Evolutionary conservation across 2,888 invertebrate species (phyloP).

Genomic region (Callinectes sapidus): DNA sequence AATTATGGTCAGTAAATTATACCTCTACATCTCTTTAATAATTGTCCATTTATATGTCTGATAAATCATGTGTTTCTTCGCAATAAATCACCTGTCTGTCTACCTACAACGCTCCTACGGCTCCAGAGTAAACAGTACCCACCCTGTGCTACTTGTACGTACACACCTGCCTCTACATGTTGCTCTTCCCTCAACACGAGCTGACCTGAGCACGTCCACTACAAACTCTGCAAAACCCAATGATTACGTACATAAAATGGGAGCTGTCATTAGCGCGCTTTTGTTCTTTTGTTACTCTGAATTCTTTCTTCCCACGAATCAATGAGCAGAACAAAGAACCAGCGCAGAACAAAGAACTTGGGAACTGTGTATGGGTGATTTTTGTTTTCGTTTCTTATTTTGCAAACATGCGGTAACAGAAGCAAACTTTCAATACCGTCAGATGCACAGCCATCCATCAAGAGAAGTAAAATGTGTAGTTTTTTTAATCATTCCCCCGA

Average conservation of each 20-base stretch:
- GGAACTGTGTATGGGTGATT: background rate
- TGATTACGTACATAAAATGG: background rate
- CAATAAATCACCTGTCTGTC: background rate
- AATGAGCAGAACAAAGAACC: background rate
- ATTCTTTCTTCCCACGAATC: background rate
- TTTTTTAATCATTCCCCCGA: background rate
- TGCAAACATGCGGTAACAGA: background rate
- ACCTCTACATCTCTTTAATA: too few species aligned
- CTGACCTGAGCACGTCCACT: background rate
- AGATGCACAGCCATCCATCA: background rate
- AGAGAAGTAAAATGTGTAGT: background rate
- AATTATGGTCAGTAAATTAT: too few species aligned
- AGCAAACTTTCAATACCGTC: background rate
- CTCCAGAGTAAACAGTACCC: background rate
- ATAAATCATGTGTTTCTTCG: too few species aligned
- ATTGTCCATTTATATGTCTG: too few species aligned
- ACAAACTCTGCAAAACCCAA: background rate
- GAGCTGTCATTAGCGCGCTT: background rate
- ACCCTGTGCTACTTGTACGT: too few species aligned
- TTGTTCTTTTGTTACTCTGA: background rate
- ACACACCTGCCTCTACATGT: too few species aligned
- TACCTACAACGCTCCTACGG: background rate
- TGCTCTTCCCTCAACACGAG: background rate
- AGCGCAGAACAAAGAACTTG: background rate
- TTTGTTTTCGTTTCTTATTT: background rate